Percentiles rank a stretch among this genome's conserved stretches.
phyloP scores from a whole-genome alignment of 2,113 vertebrate genomes.

The Atrichornis clamosus region DNA sequence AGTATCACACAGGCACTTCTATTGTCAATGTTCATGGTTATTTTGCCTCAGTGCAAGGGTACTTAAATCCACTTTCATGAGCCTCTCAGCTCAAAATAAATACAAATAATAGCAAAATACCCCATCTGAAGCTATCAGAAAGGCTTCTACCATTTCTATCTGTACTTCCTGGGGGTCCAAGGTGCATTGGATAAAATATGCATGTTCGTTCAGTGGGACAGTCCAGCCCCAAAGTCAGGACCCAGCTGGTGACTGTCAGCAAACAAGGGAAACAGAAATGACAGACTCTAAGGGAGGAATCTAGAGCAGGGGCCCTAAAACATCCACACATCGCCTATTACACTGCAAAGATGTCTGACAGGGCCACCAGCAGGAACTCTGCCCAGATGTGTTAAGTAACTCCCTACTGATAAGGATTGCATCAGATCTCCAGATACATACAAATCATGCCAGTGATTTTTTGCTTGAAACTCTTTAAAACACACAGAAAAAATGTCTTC shows the following conservation, averaged over 20 bases:
- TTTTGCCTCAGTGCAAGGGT: not conserved
- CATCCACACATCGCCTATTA: not conserved
- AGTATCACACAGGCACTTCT: not conserved
- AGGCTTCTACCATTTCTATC: not conserved
- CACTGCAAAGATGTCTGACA: not conserved
- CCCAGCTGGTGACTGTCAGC: not conserved
- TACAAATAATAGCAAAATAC: not conserved
- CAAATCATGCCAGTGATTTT: not conserved
- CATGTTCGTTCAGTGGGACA: not conserved
- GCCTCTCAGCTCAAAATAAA: not conserved
- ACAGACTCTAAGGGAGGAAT: not conserved
- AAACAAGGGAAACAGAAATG: not conserved
- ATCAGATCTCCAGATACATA: not conserved
- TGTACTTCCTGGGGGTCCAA: not conserved
- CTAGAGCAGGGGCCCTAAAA: not conserved
- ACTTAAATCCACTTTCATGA: not conserved
- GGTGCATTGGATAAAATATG: not conserved
- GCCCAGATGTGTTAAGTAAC: slow-evolving; percentile 11
- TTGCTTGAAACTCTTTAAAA: slow-evolving; percentile 4
- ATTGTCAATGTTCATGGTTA: not conserved
- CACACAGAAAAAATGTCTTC: not conserved
- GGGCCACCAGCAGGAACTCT: not conserved
- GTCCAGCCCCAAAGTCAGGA: not conserved
- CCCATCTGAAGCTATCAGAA: not conserved
- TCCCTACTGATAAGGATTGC: slow-evolving; percentile 7